A percentile compares a stretch with the other conserved stretches of the same genome.
These are phyloP conservation scores for Drosophila repleta DNA, from an alignment of 1,140 invertebrate species.

Conservation along the genomic window DNA sequence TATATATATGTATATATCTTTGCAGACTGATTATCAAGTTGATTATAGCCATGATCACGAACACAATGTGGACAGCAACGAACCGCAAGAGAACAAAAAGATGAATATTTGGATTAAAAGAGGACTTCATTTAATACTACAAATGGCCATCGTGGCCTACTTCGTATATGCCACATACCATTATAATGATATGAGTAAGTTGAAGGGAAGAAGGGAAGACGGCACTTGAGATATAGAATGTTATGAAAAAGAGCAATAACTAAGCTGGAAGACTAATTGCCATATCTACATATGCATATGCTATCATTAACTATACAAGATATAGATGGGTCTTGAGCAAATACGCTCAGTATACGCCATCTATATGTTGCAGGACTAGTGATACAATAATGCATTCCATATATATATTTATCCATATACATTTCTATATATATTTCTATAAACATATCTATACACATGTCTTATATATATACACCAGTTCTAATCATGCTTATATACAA, in stretches of 20 bases:
- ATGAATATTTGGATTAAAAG: conserved; percentile 32
- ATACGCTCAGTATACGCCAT: too few species aligned
- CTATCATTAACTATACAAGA: too few species aligned
- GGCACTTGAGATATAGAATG: too few species aligned
- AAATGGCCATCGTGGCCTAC: conserved; percentile 58
- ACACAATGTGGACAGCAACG: neutral
- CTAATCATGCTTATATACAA: neutral
- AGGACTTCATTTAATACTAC: conserved; percentile 36
- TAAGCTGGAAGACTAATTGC: too few species aligned
- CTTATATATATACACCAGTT: neutral
- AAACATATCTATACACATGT: neutral
- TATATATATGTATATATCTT: neutral
- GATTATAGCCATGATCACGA: conserved; percentile 18
- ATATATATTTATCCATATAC: too few species aligned
- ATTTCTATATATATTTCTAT: too few species aligned
- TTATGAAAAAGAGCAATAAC: too few species aligned
- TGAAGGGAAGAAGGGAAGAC: neutral
- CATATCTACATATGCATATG: too few species aligned
- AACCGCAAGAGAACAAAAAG: conserved; percentile 27
- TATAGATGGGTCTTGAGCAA: too few species aligned
- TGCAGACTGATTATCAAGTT: conserved; percentile 44
- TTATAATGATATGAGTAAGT: conserved; percentile 66
- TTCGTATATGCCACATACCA: conserved; percentile 77
- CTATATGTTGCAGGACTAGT: too few species aligned
- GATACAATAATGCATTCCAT: too few species aligned